phyloP scores from a whole-genome alignment of 1,140 invertebrate species.

The Diabrotica virgifera region DNA sequence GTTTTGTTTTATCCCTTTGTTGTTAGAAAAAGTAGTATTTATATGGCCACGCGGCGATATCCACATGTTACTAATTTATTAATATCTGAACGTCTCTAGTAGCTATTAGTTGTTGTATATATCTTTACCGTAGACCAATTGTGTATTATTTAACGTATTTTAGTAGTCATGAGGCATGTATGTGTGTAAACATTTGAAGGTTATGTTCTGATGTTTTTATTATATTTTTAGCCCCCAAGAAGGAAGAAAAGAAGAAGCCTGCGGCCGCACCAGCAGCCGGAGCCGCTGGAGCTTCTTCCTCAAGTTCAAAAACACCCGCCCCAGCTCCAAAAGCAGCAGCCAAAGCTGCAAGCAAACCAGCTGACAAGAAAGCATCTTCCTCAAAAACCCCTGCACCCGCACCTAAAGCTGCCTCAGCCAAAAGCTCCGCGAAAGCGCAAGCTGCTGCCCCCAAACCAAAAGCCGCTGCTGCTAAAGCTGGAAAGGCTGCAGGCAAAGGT shows the following conservation, averaged over 20 bases:
- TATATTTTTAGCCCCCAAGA: conserved; percentile 50
- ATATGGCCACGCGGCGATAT: conserved; percentile 34
- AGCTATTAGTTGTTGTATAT: too few relatives aligned
- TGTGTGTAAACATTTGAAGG: conserved; percentile 14
- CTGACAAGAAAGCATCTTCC: conserved; percentile 39
- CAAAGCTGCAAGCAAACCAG: conserved; percentile 49
- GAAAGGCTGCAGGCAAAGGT: conserved; percentile 36
- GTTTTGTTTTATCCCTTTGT: too few relatives aligned
- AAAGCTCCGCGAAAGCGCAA: conserved; percentile 18
- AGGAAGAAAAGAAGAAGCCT: conserved; percentile 61
- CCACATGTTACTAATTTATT: conserved; percentile 22
- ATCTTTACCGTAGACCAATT: too few relatives aligned
- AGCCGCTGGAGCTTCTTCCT: conserved; percentile 44
- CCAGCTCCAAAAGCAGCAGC: conserved; percentile 50
- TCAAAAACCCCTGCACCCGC: conserved; percentile 32
- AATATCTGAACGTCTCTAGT: conserved; percentile 1
- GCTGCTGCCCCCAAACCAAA: conserved; percentile 16
- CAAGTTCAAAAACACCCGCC: conserved; percentile 32
- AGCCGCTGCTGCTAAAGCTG: conserved; percentile 37
- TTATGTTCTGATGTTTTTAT: conserved; percentile 27
- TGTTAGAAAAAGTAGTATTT: not conserved
- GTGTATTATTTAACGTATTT: too few relatives aligned
- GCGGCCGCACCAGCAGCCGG: conserved; percentile 49
- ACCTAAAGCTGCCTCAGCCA: conserved; percentile 48
- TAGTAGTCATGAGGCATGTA: too few relatives aligned